Evolutionary conservation across 2,888 invertebrate genomes (phyloP).

Genomic region (Napeogenes inachia): DNA sequence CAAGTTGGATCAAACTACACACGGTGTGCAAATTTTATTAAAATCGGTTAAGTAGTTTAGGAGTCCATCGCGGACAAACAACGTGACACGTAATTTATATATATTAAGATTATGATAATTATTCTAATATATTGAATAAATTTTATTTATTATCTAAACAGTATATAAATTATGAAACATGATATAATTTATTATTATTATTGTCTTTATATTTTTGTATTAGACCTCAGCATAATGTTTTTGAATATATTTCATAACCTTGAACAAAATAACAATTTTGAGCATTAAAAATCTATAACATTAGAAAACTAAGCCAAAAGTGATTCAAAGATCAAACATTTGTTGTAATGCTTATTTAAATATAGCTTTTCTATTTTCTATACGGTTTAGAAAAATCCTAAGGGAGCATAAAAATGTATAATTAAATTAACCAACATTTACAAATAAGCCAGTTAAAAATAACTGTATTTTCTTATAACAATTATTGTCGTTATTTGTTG

Average conservation of each 20-base stretch:
- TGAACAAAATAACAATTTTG: not conserved
- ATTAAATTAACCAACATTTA: too few relatives aligned
- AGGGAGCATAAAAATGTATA: too few relatives aligned
- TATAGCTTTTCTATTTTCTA: not conserved
- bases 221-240: not conserved
- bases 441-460: too few relatives aligned
- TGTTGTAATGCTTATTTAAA: conserved; percentile 20
- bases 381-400: too few relatives aligned
- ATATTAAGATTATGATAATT: conserved; percentile 18
- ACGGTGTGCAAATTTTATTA: too few relatives aligned
- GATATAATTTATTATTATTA: conserved; percentile 17
- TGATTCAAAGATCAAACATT: conserved; percentile 16
- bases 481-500: too few relatives aligned
- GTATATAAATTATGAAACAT: conserved; percentile 25
- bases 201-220: conserved; percentile 1
- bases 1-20: too few relatives aligned
- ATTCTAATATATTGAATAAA: conserved; percentile 19
- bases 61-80: too few relatives aligned
- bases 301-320: not conserved
- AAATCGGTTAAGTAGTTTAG: too few relatives aligned
- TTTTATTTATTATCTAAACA: conserved; percentile 25
- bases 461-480: too few relatives aligned
- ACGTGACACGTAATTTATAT: too few relatives aligned
- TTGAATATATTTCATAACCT: not conserved
- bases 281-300: not conserved